Conservation (phyloP, 2,797 vertebrate species). For the Eulemur rubriventer region DNA sequence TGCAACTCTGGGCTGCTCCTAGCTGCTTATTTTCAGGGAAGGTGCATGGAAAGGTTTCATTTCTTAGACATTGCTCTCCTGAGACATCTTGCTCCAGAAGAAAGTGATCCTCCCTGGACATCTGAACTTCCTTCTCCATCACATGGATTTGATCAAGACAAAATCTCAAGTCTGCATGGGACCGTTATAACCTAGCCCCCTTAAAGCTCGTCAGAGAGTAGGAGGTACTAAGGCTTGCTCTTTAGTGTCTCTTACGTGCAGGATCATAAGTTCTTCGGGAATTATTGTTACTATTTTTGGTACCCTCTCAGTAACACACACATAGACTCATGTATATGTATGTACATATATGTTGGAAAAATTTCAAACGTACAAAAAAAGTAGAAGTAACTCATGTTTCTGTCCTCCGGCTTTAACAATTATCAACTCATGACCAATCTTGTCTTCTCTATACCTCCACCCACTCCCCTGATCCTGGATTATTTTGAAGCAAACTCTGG, state of each 20-base stretch:
- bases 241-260: neutral
- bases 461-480: neutral
- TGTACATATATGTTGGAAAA: neutral
- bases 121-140: neutral
- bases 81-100: neutral
- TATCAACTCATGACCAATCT: neutral
- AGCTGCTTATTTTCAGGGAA: neutral
- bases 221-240: neutral
- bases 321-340: neutral
- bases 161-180: neutral
- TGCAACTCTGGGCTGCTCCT: neutral
- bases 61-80: neutral
- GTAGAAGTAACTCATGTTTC: neutral
- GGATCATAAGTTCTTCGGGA: neutral
- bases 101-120: neutral
- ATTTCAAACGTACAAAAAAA: neutral
- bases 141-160: neutral
- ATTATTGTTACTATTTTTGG: neutral
- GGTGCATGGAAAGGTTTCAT: neutral
- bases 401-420: neutral
- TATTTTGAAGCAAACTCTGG: conserved; percentile 7
- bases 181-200: neutral
- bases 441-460: neutral
- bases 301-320: neutral
- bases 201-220: neutral